Evolutionary conservation across 2,888 invertebrate species (phyloP).

Genomic region (Drosophila prolongata): DNA sequence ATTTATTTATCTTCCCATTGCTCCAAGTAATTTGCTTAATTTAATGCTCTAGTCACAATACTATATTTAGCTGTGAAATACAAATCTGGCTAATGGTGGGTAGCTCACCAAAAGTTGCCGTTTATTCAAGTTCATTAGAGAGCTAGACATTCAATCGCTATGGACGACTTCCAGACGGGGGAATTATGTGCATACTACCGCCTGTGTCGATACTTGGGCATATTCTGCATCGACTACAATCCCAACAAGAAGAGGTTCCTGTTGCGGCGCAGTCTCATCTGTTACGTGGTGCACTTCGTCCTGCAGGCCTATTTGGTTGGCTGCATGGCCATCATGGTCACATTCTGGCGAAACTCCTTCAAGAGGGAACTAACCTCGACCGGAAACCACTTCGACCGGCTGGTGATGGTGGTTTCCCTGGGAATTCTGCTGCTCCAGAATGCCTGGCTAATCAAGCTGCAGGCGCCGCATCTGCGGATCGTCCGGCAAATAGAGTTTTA

Average conservation of each 20-base stretch:
- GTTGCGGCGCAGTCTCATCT: conserved; percentile 52
- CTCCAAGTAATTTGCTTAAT: too few relatives aligned
- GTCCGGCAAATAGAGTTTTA: conserved; percentile 56
- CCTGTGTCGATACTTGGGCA: conserved; percentile 64
- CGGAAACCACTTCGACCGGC: conserved; percentile 64
- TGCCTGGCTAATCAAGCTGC: conserved; percentile 64
- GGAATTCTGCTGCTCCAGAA: conserved; percentile 60
- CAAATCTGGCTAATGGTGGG: neutral
- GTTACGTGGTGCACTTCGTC: conserved; percentile 51
- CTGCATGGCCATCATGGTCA: conserved; percentile 44
- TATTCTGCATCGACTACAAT: conserved; percentile 64
- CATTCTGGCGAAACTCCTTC: conserved; percentile 49
- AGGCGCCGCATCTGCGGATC: conserved; percentile 54
- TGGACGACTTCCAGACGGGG: conserved; percentile 27
- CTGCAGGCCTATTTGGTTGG: conserved; percentile 54
- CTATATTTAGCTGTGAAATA: neutral
- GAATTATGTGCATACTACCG: conserved; percentile 57
- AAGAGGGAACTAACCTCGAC: conserved; percentile 49
- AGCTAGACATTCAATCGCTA: neutral
- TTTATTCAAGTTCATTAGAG: neutral
- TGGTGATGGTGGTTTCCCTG: conserved; percentile 55
- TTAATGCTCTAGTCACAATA: too few relatives aligned
- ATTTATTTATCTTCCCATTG: too few relatives aligned
- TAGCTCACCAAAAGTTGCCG: neutral
- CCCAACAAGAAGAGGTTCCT: conserved; percentile 33